Percentiles rank a stretch among this genome's conserved stretches.
phyloP scores from a whole-genome alignment of 2,113 vertebrate genomes.

The Mungos mungo region DNA sequence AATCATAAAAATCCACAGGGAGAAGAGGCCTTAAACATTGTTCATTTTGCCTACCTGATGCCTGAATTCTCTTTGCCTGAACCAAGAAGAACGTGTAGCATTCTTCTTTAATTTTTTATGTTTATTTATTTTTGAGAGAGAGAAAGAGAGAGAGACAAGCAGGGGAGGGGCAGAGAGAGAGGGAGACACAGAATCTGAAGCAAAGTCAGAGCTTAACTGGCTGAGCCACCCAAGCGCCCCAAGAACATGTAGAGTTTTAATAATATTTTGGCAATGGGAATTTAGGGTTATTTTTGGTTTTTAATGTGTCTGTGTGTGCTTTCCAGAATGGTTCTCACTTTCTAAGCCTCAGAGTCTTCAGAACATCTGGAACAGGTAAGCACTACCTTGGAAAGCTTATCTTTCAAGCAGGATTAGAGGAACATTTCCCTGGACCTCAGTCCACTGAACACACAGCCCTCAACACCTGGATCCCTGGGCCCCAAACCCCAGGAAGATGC shows the following conservation, averaged over 20 bases:
- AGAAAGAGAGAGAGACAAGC: too few relatives aligned
- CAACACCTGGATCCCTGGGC: background rate
- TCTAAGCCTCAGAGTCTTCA: conserved; percentile 85
- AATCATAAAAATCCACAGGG: background rate
- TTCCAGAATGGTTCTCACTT: conserved; percentile 85
- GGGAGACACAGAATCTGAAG: too few relatives aligned
- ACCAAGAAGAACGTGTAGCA: conserved; percentile 69
- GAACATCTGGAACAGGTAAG: conserved; percentile 91
- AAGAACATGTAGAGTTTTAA: conserved; percentile 73
- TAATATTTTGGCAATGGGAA: conserved; percentile 30
- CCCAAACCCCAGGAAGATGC: background rate
- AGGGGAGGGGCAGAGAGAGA: too few relatives aligned
- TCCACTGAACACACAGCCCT: background rate
- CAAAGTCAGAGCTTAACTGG: too few relatives aligned
- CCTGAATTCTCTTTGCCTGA: background rate
- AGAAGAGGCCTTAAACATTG: background rate
- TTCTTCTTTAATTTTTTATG: conserved; percentile 1
- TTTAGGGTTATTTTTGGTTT: conserved; percentile 69
- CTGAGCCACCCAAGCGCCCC: too few relatives aligned
- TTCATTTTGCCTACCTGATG: background rate
- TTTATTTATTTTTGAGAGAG: too few relatives aligned
- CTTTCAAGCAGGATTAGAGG: background rate
- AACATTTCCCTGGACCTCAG: background rate
- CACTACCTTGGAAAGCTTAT: background rate
- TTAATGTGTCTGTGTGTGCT: conserved; percentile 71